A percentile compares a stretch with the other conserved stretches of the same genome.
Conservation (phyloP, 2,797 vertebrate species). For the Helarctos malayanus region DNA sequence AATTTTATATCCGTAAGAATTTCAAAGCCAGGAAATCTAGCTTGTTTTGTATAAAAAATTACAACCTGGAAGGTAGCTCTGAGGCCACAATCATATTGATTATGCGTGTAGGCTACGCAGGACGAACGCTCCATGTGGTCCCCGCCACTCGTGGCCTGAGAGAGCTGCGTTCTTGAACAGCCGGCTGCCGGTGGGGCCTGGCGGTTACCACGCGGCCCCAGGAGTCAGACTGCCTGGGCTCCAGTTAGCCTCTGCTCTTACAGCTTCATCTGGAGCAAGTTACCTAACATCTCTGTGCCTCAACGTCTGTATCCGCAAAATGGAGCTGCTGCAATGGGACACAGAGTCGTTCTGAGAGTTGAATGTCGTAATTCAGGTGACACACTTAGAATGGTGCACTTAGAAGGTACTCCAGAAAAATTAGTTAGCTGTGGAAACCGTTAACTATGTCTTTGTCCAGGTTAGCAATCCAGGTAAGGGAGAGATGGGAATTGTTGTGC, state of each 20-base stretch:
- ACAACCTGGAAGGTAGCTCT: neutral
- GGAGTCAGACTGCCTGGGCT: neutral
- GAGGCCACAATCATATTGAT: neutral
- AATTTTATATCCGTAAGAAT: neutral
- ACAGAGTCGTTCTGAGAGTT: neutral
- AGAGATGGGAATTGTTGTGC: neutral
- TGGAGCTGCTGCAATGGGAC: neutral
- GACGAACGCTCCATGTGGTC: neutral
- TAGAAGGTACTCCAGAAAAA: neutral
- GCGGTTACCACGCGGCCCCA: neutral
- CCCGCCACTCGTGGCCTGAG: neutral
- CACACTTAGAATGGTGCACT: neutral
- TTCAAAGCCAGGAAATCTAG: slow-evolving; percentile 37
- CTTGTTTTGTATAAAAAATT: neutral
- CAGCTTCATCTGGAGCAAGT: neutral
- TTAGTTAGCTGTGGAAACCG: neutral
- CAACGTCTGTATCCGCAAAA: neutral
- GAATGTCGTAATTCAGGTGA: neutral
- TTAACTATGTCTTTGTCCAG: neutral
- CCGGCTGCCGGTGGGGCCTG: accelerated
- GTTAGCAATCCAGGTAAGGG: neutral
- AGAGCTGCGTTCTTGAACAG: accelerated
- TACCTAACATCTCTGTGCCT: neutral
- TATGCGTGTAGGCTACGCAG: neutral
- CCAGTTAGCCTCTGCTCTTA: neutral